Conservation (phyloP, 1,140 invertebrate genomes). For the Thaumatotibia leucotreta region DNA sequence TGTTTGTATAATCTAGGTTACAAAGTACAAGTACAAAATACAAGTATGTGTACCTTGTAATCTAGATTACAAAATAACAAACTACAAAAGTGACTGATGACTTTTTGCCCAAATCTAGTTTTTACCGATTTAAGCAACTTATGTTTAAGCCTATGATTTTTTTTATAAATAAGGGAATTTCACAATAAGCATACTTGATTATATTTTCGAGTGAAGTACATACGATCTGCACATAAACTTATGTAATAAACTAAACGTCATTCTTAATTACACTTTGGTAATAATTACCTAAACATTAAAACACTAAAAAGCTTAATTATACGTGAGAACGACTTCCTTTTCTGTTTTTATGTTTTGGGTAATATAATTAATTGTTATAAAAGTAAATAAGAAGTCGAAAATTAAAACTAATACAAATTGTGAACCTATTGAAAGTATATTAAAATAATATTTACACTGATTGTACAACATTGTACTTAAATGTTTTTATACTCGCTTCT, state of each 20-base stretch:
- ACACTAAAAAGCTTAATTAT: conserved; percentile 44
- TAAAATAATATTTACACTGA: conserved; percentile 13
- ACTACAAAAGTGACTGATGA: too few relatives aligned
- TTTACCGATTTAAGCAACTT: background rate
- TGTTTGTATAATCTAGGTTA: background rate
- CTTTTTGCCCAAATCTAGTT: too few relatives aligned
- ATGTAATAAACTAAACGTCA: conserved; percentile 39
- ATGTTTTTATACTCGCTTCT: background rate
- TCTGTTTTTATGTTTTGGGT: background rate
- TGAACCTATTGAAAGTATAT: conserved; percentile 5
- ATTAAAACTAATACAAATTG: background rate
- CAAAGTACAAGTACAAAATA: too few relatives aligned
- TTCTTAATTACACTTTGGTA: conserved; percentile 72
- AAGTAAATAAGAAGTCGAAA: conserved; percentile 4
- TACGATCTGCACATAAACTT: conserved; percentile 22
- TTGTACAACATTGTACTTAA: background rate
- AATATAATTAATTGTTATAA: background rate
- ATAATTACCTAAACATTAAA: conserved; percentile 64
- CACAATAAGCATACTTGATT: background rate
- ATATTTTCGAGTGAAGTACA: background rate
- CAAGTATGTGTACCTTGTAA: too few relatives aligned
- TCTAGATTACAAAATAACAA: too few relatives aligned
- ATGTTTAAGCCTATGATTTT: background rate
- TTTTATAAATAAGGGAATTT: background rate
- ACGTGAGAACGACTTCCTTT: conserved; percentile 33